Conservation (phyloP, 2,113 vertebrate species). For the Ancistrus triradiatus region DNA sequence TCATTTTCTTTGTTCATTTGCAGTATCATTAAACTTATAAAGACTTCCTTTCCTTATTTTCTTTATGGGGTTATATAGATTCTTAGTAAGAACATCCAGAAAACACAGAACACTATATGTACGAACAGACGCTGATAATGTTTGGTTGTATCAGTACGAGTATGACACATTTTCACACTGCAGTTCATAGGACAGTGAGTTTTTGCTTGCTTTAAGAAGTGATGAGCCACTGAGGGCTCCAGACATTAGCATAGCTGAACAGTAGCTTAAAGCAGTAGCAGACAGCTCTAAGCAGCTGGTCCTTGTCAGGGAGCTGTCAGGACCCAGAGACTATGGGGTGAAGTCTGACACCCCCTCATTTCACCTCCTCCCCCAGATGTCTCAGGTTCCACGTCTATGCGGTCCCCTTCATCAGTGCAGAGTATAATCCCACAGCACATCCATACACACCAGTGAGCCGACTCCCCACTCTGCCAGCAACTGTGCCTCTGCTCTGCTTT, state of each 20-base stretch:
- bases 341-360: slow-evolving; percentile 41
- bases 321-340: slow-evolving; percentile 38
- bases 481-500: slow-evolving; percentile 1
- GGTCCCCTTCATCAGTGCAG: slow-evolving; percentile 38
- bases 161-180: no score
- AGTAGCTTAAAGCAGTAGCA: slow-evolving; percentile 43
- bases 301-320: slow-evolving; percentile 60
- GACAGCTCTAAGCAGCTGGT: slow-evolving; percentile 53
- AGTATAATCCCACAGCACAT: slow-evolving; percentile 37
- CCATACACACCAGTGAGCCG: slow-evolving; percentile 43
- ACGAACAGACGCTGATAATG: no score
- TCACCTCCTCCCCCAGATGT: slow-evolving; percentile 50
- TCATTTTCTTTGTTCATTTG: no score
- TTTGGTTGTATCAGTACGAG: no score
- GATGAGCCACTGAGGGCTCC: slow-evolving; percentile 18
- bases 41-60: no score
- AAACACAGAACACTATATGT: no score
- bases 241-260: slow-evolving; percentile 34
- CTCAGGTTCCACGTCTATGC: slow-evolving; percentile 39
- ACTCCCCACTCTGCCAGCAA: slow-evolving; percentile 41
- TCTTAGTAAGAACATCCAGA: no score
- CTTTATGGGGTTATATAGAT: no score
- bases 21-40: no score
- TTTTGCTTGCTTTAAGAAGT: slow-evolving; percentile 16
- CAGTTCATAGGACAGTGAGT: not conserved